Percentiles rank a stretch among this genome's conserved stretches.
Conservation (phyloP, 2,888 invertebrate species). For the Halocaridina rubra region DNA sequence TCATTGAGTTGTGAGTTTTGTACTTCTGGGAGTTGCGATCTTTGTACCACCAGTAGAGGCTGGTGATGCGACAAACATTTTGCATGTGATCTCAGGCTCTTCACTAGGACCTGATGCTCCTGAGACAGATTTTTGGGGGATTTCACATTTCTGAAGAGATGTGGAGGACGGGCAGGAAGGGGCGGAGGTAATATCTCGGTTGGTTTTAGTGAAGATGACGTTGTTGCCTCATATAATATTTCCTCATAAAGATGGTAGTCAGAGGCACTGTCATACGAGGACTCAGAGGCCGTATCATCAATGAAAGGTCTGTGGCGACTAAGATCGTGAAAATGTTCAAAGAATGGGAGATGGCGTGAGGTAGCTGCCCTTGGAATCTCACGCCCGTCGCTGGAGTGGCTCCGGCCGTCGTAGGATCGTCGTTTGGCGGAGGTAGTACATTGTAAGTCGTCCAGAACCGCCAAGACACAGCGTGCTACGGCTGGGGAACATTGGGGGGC, state of each 20-base stretch:
- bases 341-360: constrained; percentile 7
- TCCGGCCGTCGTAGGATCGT: constrained; percentile 30
- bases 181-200: constrained; percentile 33
- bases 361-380: constrained; percentile 12
- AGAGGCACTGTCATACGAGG: constrained; percentile 49
- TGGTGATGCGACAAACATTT: neutral
- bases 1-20: constrained; percentile 31
- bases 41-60: constrained; percentile 6
- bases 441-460: constrained; percentile 30
- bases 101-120: too few relatives aligned
- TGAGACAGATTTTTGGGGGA: neutral
- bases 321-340: constrained; percentile 8
- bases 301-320: neutral
- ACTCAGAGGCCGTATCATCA: constrained; percentile 41
- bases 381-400: constrained; percentile 52
- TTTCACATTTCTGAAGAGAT: constrained; percentile 24
- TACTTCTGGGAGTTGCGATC: constrained; percentile 38
- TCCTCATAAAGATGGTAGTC: constrained; percentile 60
- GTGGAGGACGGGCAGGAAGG: constrained; percentile 43
- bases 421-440: constrained; percentile 24
- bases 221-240: constrained; percentile 46
- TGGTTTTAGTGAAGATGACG: neutral
- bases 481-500: constrained; percentile 3
- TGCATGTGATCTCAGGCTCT: too few relatives aligned
- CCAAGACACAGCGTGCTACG: constrained; percentile 30